Evolutionary conservation across 1,140 invertebrate species (phyloP).

Genomic region (Drosophila pachea): DNA sequence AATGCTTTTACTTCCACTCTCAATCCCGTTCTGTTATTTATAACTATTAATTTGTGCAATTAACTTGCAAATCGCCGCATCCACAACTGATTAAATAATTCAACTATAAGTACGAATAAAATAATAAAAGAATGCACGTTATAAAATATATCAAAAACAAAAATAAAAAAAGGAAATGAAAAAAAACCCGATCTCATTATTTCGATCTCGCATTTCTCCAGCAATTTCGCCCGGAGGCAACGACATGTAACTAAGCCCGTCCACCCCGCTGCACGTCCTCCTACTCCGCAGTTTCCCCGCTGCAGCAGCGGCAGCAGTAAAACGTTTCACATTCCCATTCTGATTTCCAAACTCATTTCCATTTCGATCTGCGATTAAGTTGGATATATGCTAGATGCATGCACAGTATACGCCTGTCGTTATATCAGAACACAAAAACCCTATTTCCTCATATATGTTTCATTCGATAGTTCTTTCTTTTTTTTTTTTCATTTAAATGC

Average conservation of each 20-base stretch:
- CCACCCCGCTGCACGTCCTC: neutral
- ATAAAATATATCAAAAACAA: neutral
- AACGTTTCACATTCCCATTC: neutral
- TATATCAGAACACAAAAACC: constrained; percentile 13
- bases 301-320: too few relatives aligned
- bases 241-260: constrained; percentile 31
- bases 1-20: constrained; percentile 8
- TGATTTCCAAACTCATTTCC: neutral
- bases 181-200: constrained; percentile 14
- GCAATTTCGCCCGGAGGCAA: constrained; percentile 25
- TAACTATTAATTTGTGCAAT: constrained; percentile 66
- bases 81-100: constrained; percentile 67
- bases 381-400: constrained; percentile 1
- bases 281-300: too few relatives aligned
- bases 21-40: constrained; percentile 42
- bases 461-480: constrained; percentile 37
- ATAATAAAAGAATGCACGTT: neutral
- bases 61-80: constrained; percentile 61
- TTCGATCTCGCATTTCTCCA: constrained; percentile 58
- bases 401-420: constrained; percentile 9
- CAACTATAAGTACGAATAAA: constrained; percentile 38
- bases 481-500: constrained; percentile 56
- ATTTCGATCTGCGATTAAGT: constrained; percentile 25
- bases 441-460: too few relatives aligned
- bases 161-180: constrained; percentile 23